A percentile compares a stretch with the other conserved stretches of the same genome.
Evolutionary conservation across 1,140 invertebrate genomes (phyloP).

Genomic region (Arion vulgaris): DNA sequence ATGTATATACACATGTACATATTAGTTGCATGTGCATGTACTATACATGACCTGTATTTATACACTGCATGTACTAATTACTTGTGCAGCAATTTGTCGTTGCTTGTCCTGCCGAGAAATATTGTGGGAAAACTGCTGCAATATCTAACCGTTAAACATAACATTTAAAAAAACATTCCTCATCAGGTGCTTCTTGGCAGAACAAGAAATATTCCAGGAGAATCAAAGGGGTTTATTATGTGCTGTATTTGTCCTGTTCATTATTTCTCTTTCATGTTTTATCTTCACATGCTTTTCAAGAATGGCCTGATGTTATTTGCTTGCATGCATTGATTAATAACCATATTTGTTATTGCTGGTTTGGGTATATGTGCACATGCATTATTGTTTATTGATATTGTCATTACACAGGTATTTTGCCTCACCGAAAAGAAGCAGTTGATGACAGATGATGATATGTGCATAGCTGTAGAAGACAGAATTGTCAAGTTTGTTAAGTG

Average conservation of each 20-base stretch:
- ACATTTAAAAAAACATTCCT: not conserved
- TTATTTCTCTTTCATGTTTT: not conserved
- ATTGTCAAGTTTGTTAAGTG: conserved; percentile 52
- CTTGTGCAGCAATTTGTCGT: too few relatives aligned
- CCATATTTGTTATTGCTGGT: not conserved
- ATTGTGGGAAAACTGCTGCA: not conserved
- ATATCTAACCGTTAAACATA: not conserved
- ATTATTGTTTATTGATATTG: conserved; percentile 4
- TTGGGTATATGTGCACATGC: not conserved
- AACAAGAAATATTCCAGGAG: not conserved
- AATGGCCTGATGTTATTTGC: not conserved
- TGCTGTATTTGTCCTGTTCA: too few relatives aligned
- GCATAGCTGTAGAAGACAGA: conserved; percentile 49
- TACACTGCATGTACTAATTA: too few relatives aligned
- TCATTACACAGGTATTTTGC: conserved; percentile 83
- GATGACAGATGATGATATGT: conserved; percentile 91
- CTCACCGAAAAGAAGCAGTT: conserved; percentile 96
- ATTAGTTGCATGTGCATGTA: too few relatives aligned
- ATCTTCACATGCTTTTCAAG: not conserved
- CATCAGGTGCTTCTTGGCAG: too few relatives aligned
- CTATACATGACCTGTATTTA: too few relatives aligned
- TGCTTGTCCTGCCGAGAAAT: too few relatives aligned
- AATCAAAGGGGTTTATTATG: not conserved
- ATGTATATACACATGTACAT: too few relatives aligned
- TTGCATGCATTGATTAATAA: not conserved